These are phyloP conservation scores for Hybos culiciformis DNA, from an alignment of 2,888 invertebrate genomes.

Conservation along the genomic window DNA sequence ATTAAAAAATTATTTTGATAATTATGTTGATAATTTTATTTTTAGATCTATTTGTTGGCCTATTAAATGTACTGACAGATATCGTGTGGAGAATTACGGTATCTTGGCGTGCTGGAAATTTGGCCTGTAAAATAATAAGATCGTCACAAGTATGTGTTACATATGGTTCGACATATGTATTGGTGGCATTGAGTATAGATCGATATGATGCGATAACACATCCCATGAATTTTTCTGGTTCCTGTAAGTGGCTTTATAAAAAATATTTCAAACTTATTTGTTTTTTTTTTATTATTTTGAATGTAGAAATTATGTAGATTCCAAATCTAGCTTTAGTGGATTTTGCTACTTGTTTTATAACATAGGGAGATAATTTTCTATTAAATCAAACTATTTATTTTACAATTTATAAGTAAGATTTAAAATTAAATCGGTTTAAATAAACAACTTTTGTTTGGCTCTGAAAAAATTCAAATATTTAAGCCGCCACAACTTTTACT, in stretches of 20 bases:
- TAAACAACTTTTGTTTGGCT: no score
- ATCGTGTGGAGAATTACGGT: conserved; percentile 82
- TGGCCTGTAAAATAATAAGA: conserved; percentile 75
- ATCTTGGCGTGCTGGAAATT: conserved; percentile 77
- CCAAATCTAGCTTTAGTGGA: no score
- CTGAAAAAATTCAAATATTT: no score
- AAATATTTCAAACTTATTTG: not conserved
- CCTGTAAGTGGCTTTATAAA: conserved; percentile 56
- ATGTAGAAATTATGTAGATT: no score
- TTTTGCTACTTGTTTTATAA: no score
- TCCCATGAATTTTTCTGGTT: conserved; percentile 90
- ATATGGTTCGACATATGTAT: conserved; percentile 83
- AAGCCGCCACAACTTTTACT: no score
- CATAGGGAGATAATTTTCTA: no score
- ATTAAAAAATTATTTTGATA: not conserved
- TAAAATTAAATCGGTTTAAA: no score
- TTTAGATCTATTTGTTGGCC: conserved; percentile 75
- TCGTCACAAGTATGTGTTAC: conserved; percentile 80
- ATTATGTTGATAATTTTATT: conserved; percentile 16
- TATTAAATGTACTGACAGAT: conserved; percentile 78
- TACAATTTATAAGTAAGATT: no score
- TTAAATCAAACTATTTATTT: no score
- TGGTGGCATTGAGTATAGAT: conserved; percentile 84
- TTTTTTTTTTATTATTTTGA: no score
- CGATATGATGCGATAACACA: conserved; percentile 87